Conservation (phyloP, 2,797 vertebrate species). For the Malacoraja senta region DNA sequence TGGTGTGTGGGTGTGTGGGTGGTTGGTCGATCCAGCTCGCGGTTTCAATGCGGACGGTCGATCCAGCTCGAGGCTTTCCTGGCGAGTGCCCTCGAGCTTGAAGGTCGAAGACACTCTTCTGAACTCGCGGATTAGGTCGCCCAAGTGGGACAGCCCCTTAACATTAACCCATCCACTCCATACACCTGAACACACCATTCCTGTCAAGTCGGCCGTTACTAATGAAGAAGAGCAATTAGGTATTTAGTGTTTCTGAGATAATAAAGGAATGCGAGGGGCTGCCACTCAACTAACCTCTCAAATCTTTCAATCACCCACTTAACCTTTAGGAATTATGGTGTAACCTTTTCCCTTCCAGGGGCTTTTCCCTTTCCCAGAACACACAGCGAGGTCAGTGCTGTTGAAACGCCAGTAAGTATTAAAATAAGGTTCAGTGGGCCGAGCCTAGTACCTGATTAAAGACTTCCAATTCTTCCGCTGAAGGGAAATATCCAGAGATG, state of each 20-base stretch:
- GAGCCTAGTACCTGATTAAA: not conserved
- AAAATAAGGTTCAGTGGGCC: not conserved
- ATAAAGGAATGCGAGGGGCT: conserved; percentile 29
- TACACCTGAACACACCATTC: conserved; percentile 32
- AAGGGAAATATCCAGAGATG: not conserved
- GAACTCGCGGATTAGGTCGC: too few species aligned
- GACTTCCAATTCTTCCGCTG: not conserved
- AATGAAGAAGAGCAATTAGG: conserved; percentile 24
- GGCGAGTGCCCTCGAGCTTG: too few species aligned
- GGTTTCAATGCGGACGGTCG: too few species aligned
- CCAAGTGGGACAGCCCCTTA: too few species aligned
- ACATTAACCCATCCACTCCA: conserved; percentile 25
- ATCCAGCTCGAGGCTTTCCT: too few species aligned
- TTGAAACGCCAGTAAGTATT: not conserved
- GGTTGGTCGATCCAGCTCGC: too few species aligned
- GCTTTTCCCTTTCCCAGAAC: not conserved
- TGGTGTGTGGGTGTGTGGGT: too few species aligned
- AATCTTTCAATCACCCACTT: conserved; percentile 31
- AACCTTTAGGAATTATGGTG: conserved; percentile 23
- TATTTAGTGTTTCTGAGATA: conserved; percentile 31
- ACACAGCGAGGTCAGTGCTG: not conserved
- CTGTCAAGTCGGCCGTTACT: not conserved
- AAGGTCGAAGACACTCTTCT: too few species aligned
- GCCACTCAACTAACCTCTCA: conserved; percentile 29
- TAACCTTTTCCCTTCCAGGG: not conserved